These are phyloP conservation scores for Frieseomelitta varia DNA, from an alignment of 1,140 invertebrate genomes.

Conservation along the genomic window DNA sequence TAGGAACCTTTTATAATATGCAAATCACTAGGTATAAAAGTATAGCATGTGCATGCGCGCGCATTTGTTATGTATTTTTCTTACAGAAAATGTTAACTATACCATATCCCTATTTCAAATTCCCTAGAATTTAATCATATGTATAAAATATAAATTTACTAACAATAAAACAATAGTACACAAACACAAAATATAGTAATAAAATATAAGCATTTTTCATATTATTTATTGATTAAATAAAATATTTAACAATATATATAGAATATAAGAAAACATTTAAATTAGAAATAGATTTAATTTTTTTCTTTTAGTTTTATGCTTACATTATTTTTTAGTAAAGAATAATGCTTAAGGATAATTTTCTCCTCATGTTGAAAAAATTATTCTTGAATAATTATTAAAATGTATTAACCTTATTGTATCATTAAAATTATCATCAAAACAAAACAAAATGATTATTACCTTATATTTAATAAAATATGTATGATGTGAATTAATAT, in stretches of 20 bases:
- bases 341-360: too few relatives aligned
- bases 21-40: conserved; percentile 43
- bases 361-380: too few relatives aligned
- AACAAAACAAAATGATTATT: background rate
- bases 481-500: background rate
- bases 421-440: background rate
- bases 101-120: background rate
- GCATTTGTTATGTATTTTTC: background rate
- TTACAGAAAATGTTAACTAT: background rate
- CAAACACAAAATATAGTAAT: background rate
- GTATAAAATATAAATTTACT: background rate
- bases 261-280: background rate
- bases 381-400: background rate
- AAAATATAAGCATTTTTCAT: too few relatives aligned
- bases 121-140: background rate
- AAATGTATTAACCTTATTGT: background rate
- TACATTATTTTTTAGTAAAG: too few relatives aligned
- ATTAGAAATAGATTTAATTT: background rate
- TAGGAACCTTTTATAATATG: conserved; percentile 51
- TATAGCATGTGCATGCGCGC: conserved; percentile 13
- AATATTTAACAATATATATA: background rate
- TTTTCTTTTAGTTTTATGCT: too few relatives aligned
- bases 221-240: background rate
- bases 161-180: background rate
- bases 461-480: background rate